These are phyloP conservation scores for Ormyrus thymus DNA, from an alignment of 2,888 invertebrate genomes.

Conservation along the genomic window DNA sequence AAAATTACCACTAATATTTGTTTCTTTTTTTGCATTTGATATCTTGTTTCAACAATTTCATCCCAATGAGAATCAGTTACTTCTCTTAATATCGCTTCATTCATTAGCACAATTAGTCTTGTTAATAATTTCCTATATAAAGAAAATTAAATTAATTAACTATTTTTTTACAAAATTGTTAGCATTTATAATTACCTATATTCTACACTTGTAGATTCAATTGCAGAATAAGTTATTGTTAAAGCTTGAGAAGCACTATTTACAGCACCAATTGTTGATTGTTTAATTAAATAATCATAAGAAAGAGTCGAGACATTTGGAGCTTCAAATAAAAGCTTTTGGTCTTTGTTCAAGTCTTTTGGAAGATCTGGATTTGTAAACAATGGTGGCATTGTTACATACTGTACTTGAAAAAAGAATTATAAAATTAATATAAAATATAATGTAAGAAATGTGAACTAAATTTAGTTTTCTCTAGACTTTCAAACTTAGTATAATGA, in stretches of 20 bases:
- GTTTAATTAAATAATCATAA: slow-evolving; percentile 69
- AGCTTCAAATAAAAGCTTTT: slow-evolving; percentile 64
- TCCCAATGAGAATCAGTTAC: slow-evolving; percentile 68
- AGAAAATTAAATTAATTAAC: slow-evolving; percentile 7
- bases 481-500: neutral
- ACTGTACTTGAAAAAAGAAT: slow-evolving; percentile 59
- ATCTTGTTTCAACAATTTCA: slow-evolving; percentile 64
- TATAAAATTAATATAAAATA: slow-evolving; percentile 9
- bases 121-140: slow-evolving; percentile 62
- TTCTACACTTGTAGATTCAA: slow-evolving; percentile 67
- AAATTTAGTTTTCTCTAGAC: neutral
- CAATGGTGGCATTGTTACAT: slow-evolving; percentile 58
- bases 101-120: slow-evolving; percentile 65
- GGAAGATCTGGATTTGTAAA: slow-evolving; percentile 59
- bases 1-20: slow-evolving; percentile 63
- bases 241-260: slow-evolving; percentile 69
- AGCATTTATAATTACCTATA: slow-evolving; percentile 65
- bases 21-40: slow-evolving; percentile 67
- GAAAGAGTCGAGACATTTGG: slow-evolving; percentile 64
- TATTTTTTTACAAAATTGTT: neutral
- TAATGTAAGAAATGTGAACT: slow-evolving; percentile 8
- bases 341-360: slow-evolving; percentile 58
- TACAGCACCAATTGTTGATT: slow-evolving; percentile 67
- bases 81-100: slow-evolving; percentile 64
- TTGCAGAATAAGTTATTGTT: slow-evolving; percentile 68